These are phyloP conservation scores for Platyrinchus mystaceus DNA, from an alignment of 2,797 vertebrate species.

Conservation along the genomic window DNA sequence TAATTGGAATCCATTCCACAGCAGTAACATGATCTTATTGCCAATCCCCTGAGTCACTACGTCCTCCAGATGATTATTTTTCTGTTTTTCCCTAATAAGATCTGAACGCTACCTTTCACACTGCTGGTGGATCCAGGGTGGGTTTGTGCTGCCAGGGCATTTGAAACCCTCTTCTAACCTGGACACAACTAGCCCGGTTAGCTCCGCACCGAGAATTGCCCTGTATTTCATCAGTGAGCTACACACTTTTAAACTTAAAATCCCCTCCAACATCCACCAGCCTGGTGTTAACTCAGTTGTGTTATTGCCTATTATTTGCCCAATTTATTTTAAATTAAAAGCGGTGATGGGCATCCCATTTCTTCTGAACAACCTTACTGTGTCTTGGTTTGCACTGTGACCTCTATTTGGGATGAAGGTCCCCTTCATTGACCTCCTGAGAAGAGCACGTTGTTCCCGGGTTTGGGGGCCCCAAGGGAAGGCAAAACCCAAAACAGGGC, in stretches of 20 bases:
- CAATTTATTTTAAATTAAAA: not conserved
- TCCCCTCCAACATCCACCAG: not conserved
- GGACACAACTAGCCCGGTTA: not conserved
- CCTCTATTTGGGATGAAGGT: not conserved
- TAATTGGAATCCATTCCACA: slow-evolving; percentile 7
- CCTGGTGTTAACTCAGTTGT: not conserved
- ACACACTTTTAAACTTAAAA: not conserved
- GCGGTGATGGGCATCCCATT: rapidly evolving
- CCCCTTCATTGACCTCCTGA: not conserved
- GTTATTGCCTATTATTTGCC: not conserved
- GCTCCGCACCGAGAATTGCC: not conserved
- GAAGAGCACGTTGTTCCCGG: not conserved
- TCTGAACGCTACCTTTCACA: not conserved
- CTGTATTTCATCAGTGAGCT: not conserved
- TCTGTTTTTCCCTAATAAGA: not conserved
- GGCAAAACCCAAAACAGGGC: not conserved
- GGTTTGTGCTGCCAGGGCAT: not conserved
- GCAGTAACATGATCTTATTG: slow-evolving; percentile 27
- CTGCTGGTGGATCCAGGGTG: rapidly evolving
- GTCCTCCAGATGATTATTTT: not conserved
- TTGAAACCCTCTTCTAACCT: not conserved
- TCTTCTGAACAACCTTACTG: not conserved
- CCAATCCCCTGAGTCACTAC: slow-evolving; percentile 7
- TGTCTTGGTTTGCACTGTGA: not conserved
- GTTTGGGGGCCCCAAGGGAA: not conserved